Evolutionary conservation across 2,888 invertebrate species (phyloP).

Genomic region (Pimpla rufipes): DNA sequence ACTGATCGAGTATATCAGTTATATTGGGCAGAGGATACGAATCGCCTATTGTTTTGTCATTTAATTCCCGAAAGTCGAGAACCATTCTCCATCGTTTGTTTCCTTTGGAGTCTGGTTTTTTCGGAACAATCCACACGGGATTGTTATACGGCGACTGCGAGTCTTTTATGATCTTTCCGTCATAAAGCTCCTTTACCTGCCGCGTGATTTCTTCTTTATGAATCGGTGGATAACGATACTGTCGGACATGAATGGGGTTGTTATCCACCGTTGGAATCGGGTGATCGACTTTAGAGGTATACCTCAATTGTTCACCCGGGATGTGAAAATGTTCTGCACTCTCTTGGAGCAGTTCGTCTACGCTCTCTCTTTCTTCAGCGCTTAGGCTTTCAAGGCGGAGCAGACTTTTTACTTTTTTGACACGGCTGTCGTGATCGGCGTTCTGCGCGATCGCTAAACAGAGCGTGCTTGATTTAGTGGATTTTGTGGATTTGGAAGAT

Average conservation of each 20-base stretch:
- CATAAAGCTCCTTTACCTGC: background rate
- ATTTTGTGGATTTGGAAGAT: slow-evolving; percentile 9
- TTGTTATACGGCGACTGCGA: slow-evolving; percentile 33
- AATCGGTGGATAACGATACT: background rate
- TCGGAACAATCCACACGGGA: slow-evolving; percentile 43
- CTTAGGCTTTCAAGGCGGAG: too few relatives aligned
- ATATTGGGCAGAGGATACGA: background rate
- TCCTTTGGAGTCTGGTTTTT: slow-evolving; percentile 21
- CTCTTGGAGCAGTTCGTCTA: background rate
- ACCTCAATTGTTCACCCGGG: too few relatives aligned
- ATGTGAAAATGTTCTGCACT: too few relatives aligned
- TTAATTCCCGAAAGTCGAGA: slow-evolving; percentile 6
- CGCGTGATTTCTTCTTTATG: slow-evolving; percentile 1
- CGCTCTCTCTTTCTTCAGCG: background rate
- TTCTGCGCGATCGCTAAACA: too few relatives aligned
- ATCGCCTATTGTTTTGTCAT: slow-evolving; percentile 26
- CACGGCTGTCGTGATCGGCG: too few relatives aligned
- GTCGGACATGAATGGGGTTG: background rate
- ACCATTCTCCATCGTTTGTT: slow-evolving; percentile 29
- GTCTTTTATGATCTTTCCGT: background rate
- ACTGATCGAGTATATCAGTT: background rate
- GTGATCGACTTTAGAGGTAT: too few relatives aligned
- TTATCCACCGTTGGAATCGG: background rate
- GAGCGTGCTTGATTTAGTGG: background rate
- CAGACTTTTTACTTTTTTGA: too few relatives aligned